Evolutionary conservation across 2,888 invertebrate genomes (phyloP).

Genomic region (Phlogophora meticulosa): DNA sequence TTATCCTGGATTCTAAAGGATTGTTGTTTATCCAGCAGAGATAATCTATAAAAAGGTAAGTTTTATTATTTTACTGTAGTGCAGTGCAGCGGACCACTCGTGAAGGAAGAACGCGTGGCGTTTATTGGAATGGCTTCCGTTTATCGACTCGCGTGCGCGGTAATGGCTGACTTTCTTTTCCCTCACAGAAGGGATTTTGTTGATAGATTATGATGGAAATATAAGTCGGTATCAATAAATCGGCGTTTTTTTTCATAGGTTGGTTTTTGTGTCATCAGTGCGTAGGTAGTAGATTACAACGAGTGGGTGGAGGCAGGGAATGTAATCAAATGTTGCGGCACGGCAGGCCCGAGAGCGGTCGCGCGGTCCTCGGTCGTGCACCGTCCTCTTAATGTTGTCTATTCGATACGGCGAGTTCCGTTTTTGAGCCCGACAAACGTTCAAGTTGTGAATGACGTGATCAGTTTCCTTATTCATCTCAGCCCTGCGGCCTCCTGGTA

Average conservation of each 20-base stretch:
- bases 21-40: slow-evolving; percentile 80
- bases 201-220: slow-evolving; percentile 66
- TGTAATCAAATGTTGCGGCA: slow-evolving; percentile 73
- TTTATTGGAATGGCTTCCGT: slow-evolving; percentile 88
- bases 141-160: slow-evolving; percentile 90
- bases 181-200: slow-evolving; percentile 72
- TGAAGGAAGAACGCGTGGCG: slow-evolving; percentile 79
- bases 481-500: slow-evolving; percentile 12
- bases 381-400: slow-evolving; percentile 47
- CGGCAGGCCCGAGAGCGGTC: slow-evolving; percentile 65
- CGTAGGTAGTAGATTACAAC: slow-evolving; percentile 58
- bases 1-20: slow-evolving; percentile 87
- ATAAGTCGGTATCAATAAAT: slow-evolving; percentile 57
- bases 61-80: slow-evolving; percentile 65
- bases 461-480: slow-evolving; percentile 6
- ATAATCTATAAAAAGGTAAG: slow-evolving; percentile 83
- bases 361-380: slow-evolving; percentile 54
- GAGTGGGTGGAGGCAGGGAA: slow-evolving; percentile 84
- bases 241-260: slow-evolving; percentile 62
- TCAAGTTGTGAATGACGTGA: slow-evolving; percentile 29
- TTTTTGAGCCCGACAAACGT: slow-evolving; percentile 36
- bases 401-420: slow-evolving; percentile 46
- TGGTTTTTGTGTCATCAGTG: slow-evolving; percentile 70
- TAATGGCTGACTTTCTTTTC: slow-evolving; percentile 90
- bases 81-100: slow-evolving; percentile 53